Evolutionary conservation across 2,113 vertebrate genomes (phyloP).

Genomic region (Orcinus orca): DNA sequence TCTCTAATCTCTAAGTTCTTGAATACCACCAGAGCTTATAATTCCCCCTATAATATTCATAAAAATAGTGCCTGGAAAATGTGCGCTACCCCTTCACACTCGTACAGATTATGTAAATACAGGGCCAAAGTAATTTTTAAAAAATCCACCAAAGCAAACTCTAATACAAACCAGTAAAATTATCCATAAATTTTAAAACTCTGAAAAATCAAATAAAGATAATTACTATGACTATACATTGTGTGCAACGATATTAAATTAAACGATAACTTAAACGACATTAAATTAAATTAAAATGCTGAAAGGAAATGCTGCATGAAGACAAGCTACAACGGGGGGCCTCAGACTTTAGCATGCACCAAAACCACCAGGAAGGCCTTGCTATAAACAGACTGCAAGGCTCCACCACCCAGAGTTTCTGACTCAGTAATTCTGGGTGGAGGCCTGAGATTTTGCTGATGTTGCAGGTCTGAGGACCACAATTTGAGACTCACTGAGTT

Average conservation of each 20-base stretch:
- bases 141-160: neutral
- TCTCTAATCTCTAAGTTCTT: constrained; percentile 9
- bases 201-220: neutral
- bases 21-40: neutral
- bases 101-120: neutral
- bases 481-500: neutral
- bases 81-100: neutral
- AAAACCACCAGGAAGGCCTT: neutral
- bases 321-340: neutral
- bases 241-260: neutral
- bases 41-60: constrained; percentile 8
- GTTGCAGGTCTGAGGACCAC: neutral
- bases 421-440: neutral
- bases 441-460: neutral
- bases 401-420: neutral
- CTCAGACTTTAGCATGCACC: neutral
- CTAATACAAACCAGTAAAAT: constrained; percentile 25
- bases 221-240: neutral
- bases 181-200: neutral
- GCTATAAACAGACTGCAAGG: neutral
- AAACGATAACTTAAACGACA: neutral
- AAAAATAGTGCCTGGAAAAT: constrained; percentile 30
- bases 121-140: neutral
- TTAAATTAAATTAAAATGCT: neutral
- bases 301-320: neutral